Evolutionary conservation across 2,797 vertebrate genomes (phyloP), one percentile per base, ranked within the genome.

Genomic region (Kryptolebias ocellatus): DNA sequence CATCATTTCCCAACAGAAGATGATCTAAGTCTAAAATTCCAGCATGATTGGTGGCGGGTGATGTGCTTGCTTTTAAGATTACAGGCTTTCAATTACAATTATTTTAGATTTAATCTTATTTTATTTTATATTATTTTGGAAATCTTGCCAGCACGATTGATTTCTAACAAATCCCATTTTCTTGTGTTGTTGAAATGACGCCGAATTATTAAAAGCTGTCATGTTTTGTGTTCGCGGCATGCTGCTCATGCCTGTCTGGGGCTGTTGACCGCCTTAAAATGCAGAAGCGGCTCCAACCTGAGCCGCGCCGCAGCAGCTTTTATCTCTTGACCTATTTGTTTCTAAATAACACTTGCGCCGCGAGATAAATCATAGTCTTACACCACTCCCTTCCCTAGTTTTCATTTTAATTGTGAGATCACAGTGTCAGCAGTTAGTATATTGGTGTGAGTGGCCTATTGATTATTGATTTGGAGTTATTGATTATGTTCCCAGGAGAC

Each of bases 401-500:
- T 92, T 93, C 87, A 91, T 92, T 93, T 92, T 94, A 94, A 94
- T 94, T 93, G 93, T 93, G 86, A 94, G 93, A 93, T 94, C 91
- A 93, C 66, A 72, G 92, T 94, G 93, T 95, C 94, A 94, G 94
- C 94, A 92, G 93, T 94, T 91, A 93, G 92, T 94, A 94, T 94
- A 94, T 94, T 94, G 94, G 94, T 95, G 94, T 94, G 94, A 94
- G 93, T 93, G 94, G 94, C 94, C 94, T 95, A 94, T 95, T 95
- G 94, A 95, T 94, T 94, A 95, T 95, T 94, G 94, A 94, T 95
- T 94, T 95, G 90, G 82, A 70, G 84, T 67, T 83, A 94, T 95
- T 87, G 93, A 95, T 92, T 83, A 86, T 78, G 88, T 73, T 89
- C 93, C 91, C 90, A 83, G 89, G 88, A 81, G 93, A 91, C 87